A percentile compares a stretch with the other conserved stretches of the same genome.
phyloP scores from a whole-genome alignment of 2,888 invertebrate species.

The Zhuqinia jingwanae region DNA sequence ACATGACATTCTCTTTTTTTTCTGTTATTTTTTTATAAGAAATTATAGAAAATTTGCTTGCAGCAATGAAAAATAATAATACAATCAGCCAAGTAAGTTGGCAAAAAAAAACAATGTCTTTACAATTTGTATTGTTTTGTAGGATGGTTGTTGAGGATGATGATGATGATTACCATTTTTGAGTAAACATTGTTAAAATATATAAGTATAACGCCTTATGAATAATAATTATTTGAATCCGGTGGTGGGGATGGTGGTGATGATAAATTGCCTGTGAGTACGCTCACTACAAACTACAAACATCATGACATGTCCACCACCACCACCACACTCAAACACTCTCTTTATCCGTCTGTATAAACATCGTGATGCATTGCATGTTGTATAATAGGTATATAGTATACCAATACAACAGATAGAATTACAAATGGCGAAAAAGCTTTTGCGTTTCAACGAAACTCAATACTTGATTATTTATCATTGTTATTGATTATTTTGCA shows the following conservation, averaged over 20 bases:
- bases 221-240: slow-evolving; percentile 8
- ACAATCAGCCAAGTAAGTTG: neutral
- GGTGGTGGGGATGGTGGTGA: neutral
- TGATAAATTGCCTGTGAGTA: slow-evolving; percentile 12
- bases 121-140: neutral
- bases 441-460: slow-evolving; percentile 1
- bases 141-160: too few relatives aligned
- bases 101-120: neutral
- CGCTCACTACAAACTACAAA: too few relatives aligned
- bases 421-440: too few relatives aligned
- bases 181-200: neutral
- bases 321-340: too few relatives aligned
- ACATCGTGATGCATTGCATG: too few relatives aligned
- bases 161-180: slow-evolving; percentile 1
- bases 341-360: too few relatives aligned
- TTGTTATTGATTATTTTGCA: slow-evolving; percentile 53
- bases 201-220: neutral
- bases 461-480: slow-evolving; percentile 42
- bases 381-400: too few relatives aligned
- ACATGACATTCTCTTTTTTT: slow-evolving; percentile 10
- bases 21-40: neutral
- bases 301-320: too few relatives aligned
- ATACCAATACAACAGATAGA: too few relatives aligned
- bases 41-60: neutral
- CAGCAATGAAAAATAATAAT: neutral